Evolutionary conservation across 2,797 vertebrate species (phyloP), one percentile per base, ranked within the genome.

Genomic region (Chelon auratus): DNA sequence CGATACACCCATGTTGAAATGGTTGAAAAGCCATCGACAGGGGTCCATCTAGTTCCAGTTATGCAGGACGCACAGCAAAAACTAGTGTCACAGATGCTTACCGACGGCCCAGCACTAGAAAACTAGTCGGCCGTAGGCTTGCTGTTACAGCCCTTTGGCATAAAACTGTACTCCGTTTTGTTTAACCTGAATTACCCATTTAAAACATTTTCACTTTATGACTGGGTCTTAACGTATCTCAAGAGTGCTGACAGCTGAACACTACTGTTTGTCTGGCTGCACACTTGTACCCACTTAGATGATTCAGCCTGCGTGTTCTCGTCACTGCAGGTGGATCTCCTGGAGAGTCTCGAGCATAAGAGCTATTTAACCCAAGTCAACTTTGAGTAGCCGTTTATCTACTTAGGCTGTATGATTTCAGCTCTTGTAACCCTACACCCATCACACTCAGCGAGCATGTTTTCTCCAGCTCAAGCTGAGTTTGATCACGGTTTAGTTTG

Each of bases 251-350:
- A 33, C 12, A 45, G 47, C 4, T 59, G 37, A 60, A 71, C 7
- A 13, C n/a, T 17, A 43, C 17, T 5, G 42, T 43, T 7, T 40
- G 62, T 45, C 54, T 62, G 36, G 39, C 20, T 57, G 22, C 18
- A 59, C 47, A 61, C 20, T 54, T 43, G 17, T 9, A 36, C 3
- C 52, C 36, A 33, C 62, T 83, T 45, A 52, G 36, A 80, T 75
- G 57, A 73, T 33, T 84, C 58, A 76, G 55, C 47, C 52, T 48
- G 50, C 54, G 26, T 68, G 75, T 71, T 74, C 55, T 65, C 59
- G 61, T 57, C 66, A 22, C 47, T 43, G 77, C 66, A 69, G 59
- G 72, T 69, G 60, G 39, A 68, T 60, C 62, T 76, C 56, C 65
- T 51, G 57, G 3, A 60, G 65, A 45, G 52, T 39, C 64, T 72